Evolutionary conservation across 2,797 vertebrate species (phyloP), one percentile per base, ranked within the genome.

Genomic region (Helostoma temminkii): DNA sequence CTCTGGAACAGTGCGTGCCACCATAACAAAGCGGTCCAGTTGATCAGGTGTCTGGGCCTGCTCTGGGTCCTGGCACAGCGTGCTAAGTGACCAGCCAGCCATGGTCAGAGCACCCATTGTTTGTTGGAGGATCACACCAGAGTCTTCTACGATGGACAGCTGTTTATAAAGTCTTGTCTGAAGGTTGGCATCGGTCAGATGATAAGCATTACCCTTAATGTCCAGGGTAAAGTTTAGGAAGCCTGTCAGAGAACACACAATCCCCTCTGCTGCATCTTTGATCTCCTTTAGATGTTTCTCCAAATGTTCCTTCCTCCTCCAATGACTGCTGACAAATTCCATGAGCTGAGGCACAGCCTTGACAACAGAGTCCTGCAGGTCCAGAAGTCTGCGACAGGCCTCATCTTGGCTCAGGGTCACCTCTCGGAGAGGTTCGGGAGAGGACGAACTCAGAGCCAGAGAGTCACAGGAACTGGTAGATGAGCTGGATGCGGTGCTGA

Each of bases 1-100:
- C 0, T 99, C 98, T 0, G 98, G 98, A 63, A 98, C 74, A 0
- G 95, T 96, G 47, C 97, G 93, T 0, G 97, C 96, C 64, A 96
- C 96, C 95, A 95, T 95, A 15, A 98, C 96, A 16, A 98, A 96
- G 41, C 95, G 94, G 59, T 99, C 98, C 3, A 99, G 94, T 47
- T 97, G 95, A 5, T 99, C 97, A 0, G 93, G 94, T 18, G 76
- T 94, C 1, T 93, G 93, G 16, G 63, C 90, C 55, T 94, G 94
- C 28, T 84, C 84, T 1, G 88, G 88, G 80, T 93, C 94, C 22
- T 95, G 93, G 50, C 94, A 93, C 21, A 99, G 92, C 15, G 76
- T 65, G 4, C 93, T 89, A 0, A 97, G 91, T 3, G 93, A 84
- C 98, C 98, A 99, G 0, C 81, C 85, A 6, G 91, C 91, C 41